Conservation (phyloP, 2,888 invertebrate species). For the Chrysodeixis includens region DNA sequence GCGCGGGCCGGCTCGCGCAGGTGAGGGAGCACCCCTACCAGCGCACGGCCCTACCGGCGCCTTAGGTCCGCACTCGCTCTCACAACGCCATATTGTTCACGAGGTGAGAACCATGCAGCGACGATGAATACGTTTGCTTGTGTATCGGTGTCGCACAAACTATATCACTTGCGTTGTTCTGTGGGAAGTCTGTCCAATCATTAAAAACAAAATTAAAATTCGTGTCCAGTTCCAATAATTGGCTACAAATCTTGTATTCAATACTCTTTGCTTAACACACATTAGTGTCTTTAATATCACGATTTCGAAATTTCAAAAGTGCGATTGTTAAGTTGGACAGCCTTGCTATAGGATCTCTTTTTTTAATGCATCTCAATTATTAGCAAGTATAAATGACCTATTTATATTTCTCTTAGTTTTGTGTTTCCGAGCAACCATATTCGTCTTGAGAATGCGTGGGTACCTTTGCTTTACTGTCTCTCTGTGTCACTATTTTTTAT, state of each 20-base stretch:
- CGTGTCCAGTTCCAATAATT: no score
- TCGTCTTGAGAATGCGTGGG: slow-evolving; percentile 78
- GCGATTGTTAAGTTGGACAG: no score
- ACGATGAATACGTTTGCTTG: slow-evolving; percentile 77
- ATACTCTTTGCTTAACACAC: no score
- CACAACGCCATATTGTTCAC: slow-evolving; percentile 88
- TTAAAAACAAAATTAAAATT: no score
- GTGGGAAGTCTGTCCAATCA: slow-evolving; percentile 16
- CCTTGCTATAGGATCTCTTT: slow-evolving; percentile 17
- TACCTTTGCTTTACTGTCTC: slow-evolving; percentile 86
- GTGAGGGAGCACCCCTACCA: slow-evolving; percentile 99
- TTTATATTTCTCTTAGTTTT: slow-evolving; percentile 39
- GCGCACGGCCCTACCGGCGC: slow-evolving; percentile 94
- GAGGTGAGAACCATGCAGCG: slow-evolving; percentile 87
- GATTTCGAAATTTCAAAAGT: no score
- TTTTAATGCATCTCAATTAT: slow-evolving; percentile 37
- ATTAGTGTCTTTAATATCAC: no score
- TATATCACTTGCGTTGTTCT: slow-evolving; percentile 44
- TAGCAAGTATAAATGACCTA: slow-evolving; percentile 46
- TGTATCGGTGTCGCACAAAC: slow-evolving; percentile 57
- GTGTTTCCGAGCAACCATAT: slow-evolving; percentile 71
- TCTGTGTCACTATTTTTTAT: slow-evolving; percentile 84
- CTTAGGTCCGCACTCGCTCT: slow-evolving; percentile 88
- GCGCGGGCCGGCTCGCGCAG: slow-evolving; percentile 95
- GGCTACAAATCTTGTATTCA: no score